phyloP scores from a whole-genome alignment of 2,797 vertebrate species.

The Sebastolobus alascanus region DNA sequence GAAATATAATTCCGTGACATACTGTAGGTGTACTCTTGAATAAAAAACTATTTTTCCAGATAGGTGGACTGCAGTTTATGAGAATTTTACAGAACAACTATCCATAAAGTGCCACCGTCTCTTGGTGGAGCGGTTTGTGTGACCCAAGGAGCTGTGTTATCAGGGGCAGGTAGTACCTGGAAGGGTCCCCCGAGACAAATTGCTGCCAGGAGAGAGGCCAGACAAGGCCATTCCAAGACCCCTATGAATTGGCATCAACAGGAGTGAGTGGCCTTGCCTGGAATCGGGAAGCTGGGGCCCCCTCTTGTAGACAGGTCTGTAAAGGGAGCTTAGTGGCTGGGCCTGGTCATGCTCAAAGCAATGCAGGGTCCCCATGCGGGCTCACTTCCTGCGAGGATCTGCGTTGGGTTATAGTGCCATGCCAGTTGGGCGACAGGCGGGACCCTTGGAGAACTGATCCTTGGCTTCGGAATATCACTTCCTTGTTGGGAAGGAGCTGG shows the following conservation, averaged over 20 bases:
- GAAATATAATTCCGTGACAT: background rate
- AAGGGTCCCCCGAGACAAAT: background rate
- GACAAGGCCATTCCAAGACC: constrained; percentile 22
- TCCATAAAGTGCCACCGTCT: background rate
- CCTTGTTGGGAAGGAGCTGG: constrained; percentile 1
- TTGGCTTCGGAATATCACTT: background rate
- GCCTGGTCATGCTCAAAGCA: constrained; percentile 25
- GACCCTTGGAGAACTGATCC: background rate
- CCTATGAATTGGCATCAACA: constrained; percentile 26
- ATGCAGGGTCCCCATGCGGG: constrained; percentile 5
- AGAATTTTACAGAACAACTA: background rate
- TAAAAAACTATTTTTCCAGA: background rate
- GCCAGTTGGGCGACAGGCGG: background rate
- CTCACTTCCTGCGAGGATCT: background rate
- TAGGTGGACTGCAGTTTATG: background rate
- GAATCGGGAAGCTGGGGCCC: constrained; percentile 17
- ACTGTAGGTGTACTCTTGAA: background rate
- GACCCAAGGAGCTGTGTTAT: constrained; percentile 21
- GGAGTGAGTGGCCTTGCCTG: constrained; percentile 37
- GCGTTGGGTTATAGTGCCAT: constrained; percentile 5
- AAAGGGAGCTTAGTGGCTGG: background rate
- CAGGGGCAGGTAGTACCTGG: constrained; percentile 18
- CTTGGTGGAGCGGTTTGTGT: background rate
- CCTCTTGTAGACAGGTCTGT: background rate
- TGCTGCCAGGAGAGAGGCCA: constrained; percentile 23